Evolutionary conservation across 2,888 invertebrate genomes (phyloP).

Genomic region (Selenia dentaria): DNA sequence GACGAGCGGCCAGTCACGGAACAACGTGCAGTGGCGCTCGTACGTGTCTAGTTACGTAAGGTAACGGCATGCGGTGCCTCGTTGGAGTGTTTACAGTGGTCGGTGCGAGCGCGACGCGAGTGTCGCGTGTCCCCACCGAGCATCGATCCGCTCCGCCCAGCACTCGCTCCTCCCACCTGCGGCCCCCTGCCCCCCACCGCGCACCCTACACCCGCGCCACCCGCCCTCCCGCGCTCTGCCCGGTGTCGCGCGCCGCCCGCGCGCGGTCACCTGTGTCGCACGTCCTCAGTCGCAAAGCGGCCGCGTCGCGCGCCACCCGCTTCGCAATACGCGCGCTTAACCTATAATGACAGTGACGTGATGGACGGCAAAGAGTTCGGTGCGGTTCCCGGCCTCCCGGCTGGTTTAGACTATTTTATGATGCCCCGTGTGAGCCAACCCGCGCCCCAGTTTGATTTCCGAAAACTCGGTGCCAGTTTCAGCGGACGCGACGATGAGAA

Average conservation of each 20-base stretch:
- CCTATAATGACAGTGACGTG: slow-evolving; percentile 77
- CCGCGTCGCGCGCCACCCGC: slow-evolving; percentile 86
- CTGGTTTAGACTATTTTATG: slow-evolving; percentile 81
- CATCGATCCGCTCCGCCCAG: slow-evolving; percentile 84
- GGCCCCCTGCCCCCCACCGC: slow-evolving; percentile 45
- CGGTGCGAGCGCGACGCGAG: slow-evolving; percentile 66
- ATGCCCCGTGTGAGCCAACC: slow-evolving; percentile 89
- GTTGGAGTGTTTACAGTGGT: slow-evolving; percentile 70
- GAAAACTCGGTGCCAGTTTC: slow-evolving; percentile 88
- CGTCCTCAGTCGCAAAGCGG: slow-evolving; percentile 83
- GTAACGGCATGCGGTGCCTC: slow-evolving; percentile 55
- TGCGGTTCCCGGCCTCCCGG: slow-evolving; percentile 77
- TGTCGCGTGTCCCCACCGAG: slow-evolving; percentile 81
- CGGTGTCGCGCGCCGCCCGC: slow-evolving; percentile 77
- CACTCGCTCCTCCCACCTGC: slow-evolving; percentile 77
- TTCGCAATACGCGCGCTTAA: slow-evolving; percentile 59
- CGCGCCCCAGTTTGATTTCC: slow-evolving; percentile 95
- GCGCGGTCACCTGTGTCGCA: slow-evolving; percentile 85
- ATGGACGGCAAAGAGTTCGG: slow-evolving; percentile 81
- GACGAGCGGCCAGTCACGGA: slow-evolving; percentile 25
- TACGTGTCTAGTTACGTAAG: slow-evolving; percentile 60
- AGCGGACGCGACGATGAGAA: slow-evolving; percentile 81
- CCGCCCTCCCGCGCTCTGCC: slow-evolving; percentile 72
- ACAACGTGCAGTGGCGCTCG: slow-evolving; percentile 34
- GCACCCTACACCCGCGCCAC: slow-evolving; percentile 47